Evolutionary conservation across 2,797 vertebrate genomes (phyloP), one percentile per base, ranked within the genome.

Genomic region (Fringilla coelebs): DNA sequence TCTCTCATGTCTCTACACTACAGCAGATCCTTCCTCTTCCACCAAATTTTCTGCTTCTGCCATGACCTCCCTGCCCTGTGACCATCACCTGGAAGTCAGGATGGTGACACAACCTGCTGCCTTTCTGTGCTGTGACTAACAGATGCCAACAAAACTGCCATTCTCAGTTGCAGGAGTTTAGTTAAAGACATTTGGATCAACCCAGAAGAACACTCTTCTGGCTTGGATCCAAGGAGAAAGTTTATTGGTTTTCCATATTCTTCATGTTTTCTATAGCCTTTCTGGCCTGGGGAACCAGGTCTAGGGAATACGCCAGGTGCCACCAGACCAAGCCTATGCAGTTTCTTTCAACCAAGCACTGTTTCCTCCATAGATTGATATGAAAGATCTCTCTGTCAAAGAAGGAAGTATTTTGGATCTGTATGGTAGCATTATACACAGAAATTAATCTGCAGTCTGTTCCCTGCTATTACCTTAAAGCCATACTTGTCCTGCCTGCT

Each of bases 41-140:
- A 85, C 13, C 31, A 66, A 7, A 32, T 79, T 13, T 62, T 82
- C 25, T 36, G 49, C 11, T 77, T 67, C 41, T 79, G 32, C 28
- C 9, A 6, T 0, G 0, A n/a, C 57, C 36, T 88, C 45, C 4
- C 40, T 20, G 7, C 22, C 24, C 29, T 45, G 24, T 17, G 10
- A 63, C 32, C n/a, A 40, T 31, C 0, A 1, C 12, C n/a, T 45
- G 11, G 14, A 60, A 85, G 52, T 57, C 34, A 76, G 75, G 17
- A 79, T 2, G 2, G 40, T 41, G 34, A 57, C 66, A 86, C 18
- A 58, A 24, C 9, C 34, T 61, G 41, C 13, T 21, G 15, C 3
- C 25, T 73, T 92, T 58, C 71, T 71, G 28, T 45, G 43, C 26
- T 1, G 0, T 67, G 75, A 74, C 40, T 66, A 4, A 8, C 38